These are phyloP conservation scores for Cochlearius cochlearius DNA, from an alignment of 2,113 vertebrate genomes.

Conservation along the genomic window DNA sequence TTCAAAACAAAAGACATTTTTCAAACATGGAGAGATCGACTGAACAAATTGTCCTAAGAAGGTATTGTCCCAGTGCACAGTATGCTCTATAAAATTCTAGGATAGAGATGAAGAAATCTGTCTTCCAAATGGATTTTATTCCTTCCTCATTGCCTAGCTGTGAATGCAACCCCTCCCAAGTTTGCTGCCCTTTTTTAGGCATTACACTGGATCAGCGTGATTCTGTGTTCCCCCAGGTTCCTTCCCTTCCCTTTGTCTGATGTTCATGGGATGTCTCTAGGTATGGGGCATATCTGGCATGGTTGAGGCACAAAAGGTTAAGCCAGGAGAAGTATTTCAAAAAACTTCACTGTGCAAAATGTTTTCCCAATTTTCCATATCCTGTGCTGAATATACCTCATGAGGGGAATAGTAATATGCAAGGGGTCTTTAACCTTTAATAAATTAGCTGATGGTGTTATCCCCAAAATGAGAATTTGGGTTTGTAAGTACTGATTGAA, in stretches of 20 bases:
- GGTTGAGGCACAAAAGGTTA: background rate
- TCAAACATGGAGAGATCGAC: background rate
- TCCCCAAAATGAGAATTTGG: background rate
- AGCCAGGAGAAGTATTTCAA: background rate
- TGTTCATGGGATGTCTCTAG: background rate
- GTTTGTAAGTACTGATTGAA: background rate
- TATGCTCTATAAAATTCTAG: background rate
- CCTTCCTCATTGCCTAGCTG: background rate
- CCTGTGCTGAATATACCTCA: background rate
- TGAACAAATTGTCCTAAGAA: background rate
- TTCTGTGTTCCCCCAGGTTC: background rate
- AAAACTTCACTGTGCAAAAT: background rate
- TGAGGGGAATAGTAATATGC: background rate
- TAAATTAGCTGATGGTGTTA: background rate
- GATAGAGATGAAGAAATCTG: background rate
- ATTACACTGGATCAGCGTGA: background rate
- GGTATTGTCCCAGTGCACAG: accelerated
- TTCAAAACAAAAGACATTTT: background rate
- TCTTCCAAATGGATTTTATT: background rate
- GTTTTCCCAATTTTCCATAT: background rate
- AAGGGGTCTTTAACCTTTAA: background rate
- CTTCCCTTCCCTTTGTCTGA: background rate
- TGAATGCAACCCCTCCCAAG: background rate
- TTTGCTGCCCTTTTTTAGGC: background rate
- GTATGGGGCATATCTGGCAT: background rate